Base-by-base conservation (phyloP, 2,888 invertebrate genomes). In the Lithophane ornitopus region DNA sequence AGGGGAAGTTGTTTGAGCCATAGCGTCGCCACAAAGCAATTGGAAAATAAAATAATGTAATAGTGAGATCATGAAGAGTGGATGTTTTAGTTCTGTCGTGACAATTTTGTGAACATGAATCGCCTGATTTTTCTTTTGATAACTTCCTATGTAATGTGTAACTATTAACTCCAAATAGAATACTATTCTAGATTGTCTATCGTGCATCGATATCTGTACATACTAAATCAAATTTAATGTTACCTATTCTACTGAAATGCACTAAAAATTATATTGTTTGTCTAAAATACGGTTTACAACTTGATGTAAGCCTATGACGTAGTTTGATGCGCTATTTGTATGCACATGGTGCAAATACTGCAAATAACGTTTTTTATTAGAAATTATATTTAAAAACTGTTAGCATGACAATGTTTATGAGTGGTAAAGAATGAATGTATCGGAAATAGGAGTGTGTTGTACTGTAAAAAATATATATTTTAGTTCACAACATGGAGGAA, bases 11-110 rank as follows among this genome's bases (percentile, higher is more conserved):
- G 89, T 90, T 89, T 92, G 94, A 94, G 95, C 95, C 91, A 95
- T 95, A 96, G 96, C 96, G 92, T 95, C 93, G 96, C 96, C 95
- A 96, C 95, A 93, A 96, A 96, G 96, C 96, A 92, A 93, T 93
- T 95, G 90, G 93, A 94, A 94, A 93, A 94, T 93, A 94, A 95
- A 93, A 94, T 82, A 87, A 88, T 91, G 90, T 93, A 90, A 94
- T 90, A 91, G 93, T 94, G 94, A 94, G 89, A 89, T 92, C 89
- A 94, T 94, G 93, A 90, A 92, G 80, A 88, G 90, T 92, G 91
- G 91, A 92, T 92, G 92, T 94, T 86, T 85, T 78, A 87, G 86
- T 88, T 79, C 83, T 89, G 89, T 91, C 84, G 87, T 86, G 84
- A 85, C 87, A 87, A 85, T 84, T 82, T 87, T 81, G 90, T 92